Base-by-base conservation (phyloP, 2,888 invertebrate species). In the Neoaliturus tenellus region DNA sequence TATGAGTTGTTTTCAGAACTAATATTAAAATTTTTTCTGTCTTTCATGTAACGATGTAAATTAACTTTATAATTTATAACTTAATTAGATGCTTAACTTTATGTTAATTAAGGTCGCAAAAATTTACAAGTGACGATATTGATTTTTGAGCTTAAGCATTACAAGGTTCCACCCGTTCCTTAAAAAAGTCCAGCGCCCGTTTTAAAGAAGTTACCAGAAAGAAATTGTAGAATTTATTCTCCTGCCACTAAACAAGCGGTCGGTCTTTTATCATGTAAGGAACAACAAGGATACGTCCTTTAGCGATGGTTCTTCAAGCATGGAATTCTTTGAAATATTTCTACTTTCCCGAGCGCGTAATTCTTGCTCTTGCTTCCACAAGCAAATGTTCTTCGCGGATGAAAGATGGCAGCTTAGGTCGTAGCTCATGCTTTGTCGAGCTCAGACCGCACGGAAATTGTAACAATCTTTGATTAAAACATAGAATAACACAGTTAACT, bases 281-380 rank as follows among this genome's bases (percentile, higher is more conserved):
- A 28, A 62, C 62, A 62, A 62, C 4, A 62, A 62, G 28, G 12
- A 28, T 28, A 28, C 12, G 62, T 62, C 17, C 31, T 62, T 62
- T 62, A 62, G 31, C 62, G 62, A 62, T 31, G 62, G 31, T 28
- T 28, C 62, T 17, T 20, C 31, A 14, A 28, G 62, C 62, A 62
- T 62, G 62, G 12, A 62, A 62, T 62, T 62, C 28, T 75, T 44
- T 75, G 73, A 75, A 39, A 28, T 17, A 25, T 75, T 75, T 75
- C 73, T 17, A 44, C 25, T 75, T 75, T 75, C 44, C 8, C 44
- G 44, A 28, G 44, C 73, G 17, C 44, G 10, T 75, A 39, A 75
- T 75, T 69, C 39, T 39, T 75, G 39, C 73, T 39, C 28, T n/a
- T n/a, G n/a, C n/a, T n/a, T n/a, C 28, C 73, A 62, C 62, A 31